phyloP scores from a whole-genome alignment of 2,113 vertebrate species.

The Caloenas nicobarica region DNA sequence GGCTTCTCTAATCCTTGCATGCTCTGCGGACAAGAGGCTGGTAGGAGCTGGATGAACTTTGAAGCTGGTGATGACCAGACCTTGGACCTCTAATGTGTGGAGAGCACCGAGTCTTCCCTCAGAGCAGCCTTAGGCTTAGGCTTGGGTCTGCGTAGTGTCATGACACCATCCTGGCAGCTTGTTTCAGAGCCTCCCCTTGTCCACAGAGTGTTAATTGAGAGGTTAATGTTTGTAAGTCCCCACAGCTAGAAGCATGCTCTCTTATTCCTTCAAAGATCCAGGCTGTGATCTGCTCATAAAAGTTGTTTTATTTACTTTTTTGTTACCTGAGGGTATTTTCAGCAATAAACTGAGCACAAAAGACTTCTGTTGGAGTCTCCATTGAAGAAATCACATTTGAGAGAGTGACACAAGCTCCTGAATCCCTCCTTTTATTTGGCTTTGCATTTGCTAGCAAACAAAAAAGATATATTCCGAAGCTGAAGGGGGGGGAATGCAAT shows the following conservation, averaged over 20 bases:
- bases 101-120: neutral
- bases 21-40: neutral
- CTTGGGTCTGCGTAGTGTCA: neutral
- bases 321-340: neutral
- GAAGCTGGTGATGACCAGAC: neutral
- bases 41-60: neutral
- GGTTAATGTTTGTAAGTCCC: neutral
- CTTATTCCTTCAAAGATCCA: neutral
- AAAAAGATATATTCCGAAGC: neutral
- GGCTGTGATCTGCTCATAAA: neutral
- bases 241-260: neutral
- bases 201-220: neutral
- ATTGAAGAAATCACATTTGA: neutral
- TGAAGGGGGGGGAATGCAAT: neutral
- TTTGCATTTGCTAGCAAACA: neutral
- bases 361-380: neutral
- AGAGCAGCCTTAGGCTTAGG: no score
- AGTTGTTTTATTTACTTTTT: neutral
- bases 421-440: neutral
- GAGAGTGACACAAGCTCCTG: neutral
- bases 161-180: neutral
- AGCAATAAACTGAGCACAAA: neutral
- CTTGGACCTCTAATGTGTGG: neutral
- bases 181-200: neutral
- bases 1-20: neutral